phyloP scores from a whole-genome alignment of 2,888 invertebrate genomes.

The Lutraria lutraria region DNA sequence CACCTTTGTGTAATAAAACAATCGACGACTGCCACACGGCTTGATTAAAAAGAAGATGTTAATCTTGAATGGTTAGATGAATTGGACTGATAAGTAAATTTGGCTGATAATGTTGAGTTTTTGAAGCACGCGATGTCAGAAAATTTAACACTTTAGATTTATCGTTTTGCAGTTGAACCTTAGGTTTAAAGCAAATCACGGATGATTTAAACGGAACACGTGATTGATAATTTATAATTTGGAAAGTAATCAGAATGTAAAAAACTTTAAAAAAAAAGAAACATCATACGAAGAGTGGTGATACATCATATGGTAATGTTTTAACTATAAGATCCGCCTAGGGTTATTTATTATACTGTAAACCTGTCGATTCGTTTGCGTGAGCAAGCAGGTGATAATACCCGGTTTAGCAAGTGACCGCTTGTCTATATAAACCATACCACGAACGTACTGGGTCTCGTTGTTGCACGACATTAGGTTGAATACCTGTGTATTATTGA shows the following conservation, averaged over 20 bases:
- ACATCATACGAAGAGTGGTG: neutral
- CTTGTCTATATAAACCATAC: constrained; percentile 38
- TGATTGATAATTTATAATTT: neutral
- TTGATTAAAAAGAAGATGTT: neutral
- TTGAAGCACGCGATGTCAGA: constrained; percentile 7
- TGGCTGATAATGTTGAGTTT: neutral
- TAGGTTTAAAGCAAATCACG: neutral
- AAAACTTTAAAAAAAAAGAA: neutral
- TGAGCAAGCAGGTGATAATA: constrained; percentile 27
- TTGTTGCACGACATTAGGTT: constrained; percentile 2
- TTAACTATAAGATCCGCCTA: constrained; percentile 28
- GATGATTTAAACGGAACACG: neutral
- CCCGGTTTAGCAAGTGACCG: constrained; percentile 33
- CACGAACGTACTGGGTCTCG: neutral
- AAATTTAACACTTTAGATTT: neutral
- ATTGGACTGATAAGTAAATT: neutral
- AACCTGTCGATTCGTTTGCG: constrained; percentile 29
- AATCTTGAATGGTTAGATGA: neutral
- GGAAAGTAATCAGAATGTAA: neutral
- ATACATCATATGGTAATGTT: neutral
- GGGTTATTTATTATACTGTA: constrained; percentile 29
- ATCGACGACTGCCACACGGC: neutral
- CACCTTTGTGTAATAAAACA: constrained; percentile 5
- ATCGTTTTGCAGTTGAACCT: neutral
- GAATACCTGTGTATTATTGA: constrained; percentile 34